Base-by-base conservation (phyloP, 2,113 vertebrate species). In the Leptobrachium leishanense region DNA sequence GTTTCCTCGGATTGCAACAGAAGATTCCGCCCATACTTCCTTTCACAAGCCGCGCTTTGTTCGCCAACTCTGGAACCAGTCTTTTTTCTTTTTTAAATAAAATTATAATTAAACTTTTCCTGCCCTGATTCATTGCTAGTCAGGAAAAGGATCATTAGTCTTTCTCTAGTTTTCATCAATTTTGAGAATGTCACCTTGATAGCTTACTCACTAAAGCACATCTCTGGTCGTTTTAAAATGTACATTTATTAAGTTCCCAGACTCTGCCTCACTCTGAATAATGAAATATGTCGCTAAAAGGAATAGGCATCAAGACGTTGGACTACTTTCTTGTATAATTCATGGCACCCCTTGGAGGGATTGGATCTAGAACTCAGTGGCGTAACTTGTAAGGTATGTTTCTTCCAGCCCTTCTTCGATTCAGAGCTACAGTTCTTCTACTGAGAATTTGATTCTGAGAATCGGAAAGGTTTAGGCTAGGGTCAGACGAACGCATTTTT, bases 141-240 rank as follows among this genome's bases (percentile, higher is more conserved):
- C 64, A 68, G 64, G 64, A 68, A 54, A 76, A 46, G 74, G 11
- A 74, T 53, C 74, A 76, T 76, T 76, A 72, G 57, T 63, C 76
- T 77, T 72, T 71, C 13, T 6, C 13, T 6, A 46, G 57, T 79
- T 72, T 72, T 79, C 68, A 79, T 72, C 76, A 72, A 62, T 72
- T 72, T 79, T 8, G 41, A 64, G 68, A 78, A 78, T 77, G 76
- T 77, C 76, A 77, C 76, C 76, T 77, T 77, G 55, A 50, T 77
- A 74, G 55, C 54, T 72, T 57, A 74, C 72, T 77, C 43, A 70
- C 41, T 44, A 50, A 63, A 43, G 43, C 31, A n/a, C 46, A 43
- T 68, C 54, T 57, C 31, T 76, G 66, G 42, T 44, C 53, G 42
- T 62, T 70, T 69, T n/a, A 57, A 53, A 77, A 77, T 77, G 68